These are phyloP conservation scores for Aplocera efformata DNA, from an alignment of 2,888 invertebrate species.

Conservation along the genomic window DNA sequence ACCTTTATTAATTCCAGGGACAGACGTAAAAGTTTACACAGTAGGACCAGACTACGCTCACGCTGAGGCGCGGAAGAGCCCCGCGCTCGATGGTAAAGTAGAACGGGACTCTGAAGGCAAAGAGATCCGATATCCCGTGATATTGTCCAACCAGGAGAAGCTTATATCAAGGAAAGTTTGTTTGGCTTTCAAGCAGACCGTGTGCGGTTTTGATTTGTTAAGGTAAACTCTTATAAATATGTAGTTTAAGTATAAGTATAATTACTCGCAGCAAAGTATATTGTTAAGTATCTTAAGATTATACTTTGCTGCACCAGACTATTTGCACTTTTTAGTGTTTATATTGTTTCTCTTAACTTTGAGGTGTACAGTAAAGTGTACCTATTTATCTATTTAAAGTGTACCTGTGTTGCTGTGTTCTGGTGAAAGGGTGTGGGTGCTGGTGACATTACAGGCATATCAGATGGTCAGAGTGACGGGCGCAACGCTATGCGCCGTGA, in stretches of 20 bases:
- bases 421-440: too few species aligned
- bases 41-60: constrained; percentile 99
- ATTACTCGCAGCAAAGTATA: not conserved
- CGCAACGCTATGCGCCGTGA: too few species aligned
- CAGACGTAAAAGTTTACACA: constrained; percentile 94
- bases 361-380: too few species aligned
- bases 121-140: constrained; percentile 99
- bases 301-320: too few species aligned
- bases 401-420: too few species aligned
- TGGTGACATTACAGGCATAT: too few species aligned
- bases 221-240: constrained; percentile 75
- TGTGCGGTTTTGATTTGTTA: constrained; percentile 98
- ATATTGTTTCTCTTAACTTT: too few species aligned
- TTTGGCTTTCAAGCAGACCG: constrained; percentile 97
- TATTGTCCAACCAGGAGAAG: constrained; percentile 98
- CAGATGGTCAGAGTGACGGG: too few species aligned
- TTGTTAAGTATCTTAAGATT: too few species aligned
- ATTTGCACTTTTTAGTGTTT: too few species aligned
- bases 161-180: constrained; percentile 98
- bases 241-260: constrained; percentile 9
- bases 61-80: constrained; percentile 99
- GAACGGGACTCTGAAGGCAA: constrained; percentile 98
- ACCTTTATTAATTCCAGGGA: constrained; percentile 80
- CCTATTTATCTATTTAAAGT: too few species aligned
- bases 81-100: constrained; percentile 98